Conservation (phyloP, 2,113 vertebrate genomes). For the Smithornis capensis region DNA sequence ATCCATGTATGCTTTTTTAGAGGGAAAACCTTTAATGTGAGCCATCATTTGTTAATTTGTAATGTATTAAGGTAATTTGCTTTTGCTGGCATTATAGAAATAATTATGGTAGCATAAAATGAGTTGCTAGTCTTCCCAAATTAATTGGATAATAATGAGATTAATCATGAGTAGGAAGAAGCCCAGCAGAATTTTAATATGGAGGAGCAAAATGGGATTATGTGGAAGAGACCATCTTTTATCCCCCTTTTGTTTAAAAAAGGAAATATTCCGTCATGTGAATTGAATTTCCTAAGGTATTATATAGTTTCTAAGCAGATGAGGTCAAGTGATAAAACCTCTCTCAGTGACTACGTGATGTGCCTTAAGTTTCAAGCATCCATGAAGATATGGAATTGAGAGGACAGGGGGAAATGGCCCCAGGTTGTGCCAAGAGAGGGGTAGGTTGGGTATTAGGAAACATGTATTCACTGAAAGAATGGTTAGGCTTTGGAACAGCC, state of each 20-base stretch:
- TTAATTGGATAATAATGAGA: slow-evolving; percentile 19
- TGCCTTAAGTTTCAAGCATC: neutral
- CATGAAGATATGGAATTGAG: neutral
- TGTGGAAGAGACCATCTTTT: neutral
- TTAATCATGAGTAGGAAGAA: neutral
- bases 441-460: neutral
- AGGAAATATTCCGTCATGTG: neutral
- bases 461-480: neutral
- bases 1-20: neutral
- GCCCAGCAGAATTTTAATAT: neutral
- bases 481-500: neutral
- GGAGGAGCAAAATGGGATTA: neutral
- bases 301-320: neutral
- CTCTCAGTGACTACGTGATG: neutral
- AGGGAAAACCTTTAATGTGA: neutral
- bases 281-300: neutral
- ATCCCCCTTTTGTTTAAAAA: neutral
- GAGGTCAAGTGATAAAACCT: neutral
- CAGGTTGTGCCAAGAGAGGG: neutral
- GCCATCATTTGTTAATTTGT: neutral
- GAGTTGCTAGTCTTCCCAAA: neutral
- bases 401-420: neutral
- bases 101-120: slow-evolving; percentile 1
- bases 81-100: slow-evolving; percentile 1
- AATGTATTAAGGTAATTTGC: slow-evolving; percentile 19